phyloP scores from a whole-genome alignment of 2,797 vertebrate genomes.

The Alauda arvensis region DNA sequence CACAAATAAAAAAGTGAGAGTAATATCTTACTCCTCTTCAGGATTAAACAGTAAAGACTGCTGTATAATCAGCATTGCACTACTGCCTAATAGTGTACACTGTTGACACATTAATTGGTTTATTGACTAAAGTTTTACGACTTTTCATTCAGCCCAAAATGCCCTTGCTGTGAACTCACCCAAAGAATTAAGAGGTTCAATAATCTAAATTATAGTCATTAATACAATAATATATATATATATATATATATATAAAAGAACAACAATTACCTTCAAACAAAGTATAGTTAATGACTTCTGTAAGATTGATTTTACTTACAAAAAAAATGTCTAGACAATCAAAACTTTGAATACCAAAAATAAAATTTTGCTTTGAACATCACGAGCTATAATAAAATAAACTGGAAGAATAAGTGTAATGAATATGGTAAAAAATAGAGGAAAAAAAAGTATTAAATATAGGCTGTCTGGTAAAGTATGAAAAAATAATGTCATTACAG shows the following conservation, averaged over 20 bases:
- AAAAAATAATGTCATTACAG: neutral
- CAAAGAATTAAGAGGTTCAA: constrained; percentile 45
- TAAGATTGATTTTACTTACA: neutral
- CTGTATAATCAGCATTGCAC: constrained; percentile 19
- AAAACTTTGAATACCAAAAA: neutral
- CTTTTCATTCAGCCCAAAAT: constrained; percentile 46
- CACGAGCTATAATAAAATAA: neutral
- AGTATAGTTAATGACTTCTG: neutral
- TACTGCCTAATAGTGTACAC: constrained; percentile 44
- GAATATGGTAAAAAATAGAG: neutral
- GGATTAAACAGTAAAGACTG: constrained; percentile 14
- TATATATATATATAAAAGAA: constrained; percentile 37
- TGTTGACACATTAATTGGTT: constrained; percentile 78
- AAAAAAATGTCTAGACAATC: neutral
- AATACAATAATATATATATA: constrained; percentile 12
- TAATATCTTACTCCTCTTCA: neutral
- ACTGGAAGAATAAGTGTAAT: neutral
- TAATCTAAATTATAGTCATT: constrained; percentile 52
- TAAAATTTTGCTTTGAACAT: neutral
- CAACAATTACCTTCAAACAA: neutral
- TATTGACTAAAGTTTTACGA: constrained; percentile 73
- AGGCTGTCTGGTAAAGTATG: neutral
- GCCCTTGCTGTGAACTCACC: constrained; percentile 62
- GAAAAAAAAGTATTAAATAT: neutral
- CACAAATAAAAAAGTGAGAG: neutral